Base-by-base conservation (phyloP, 2,113 vertebrate species). In the Bubalus kerabau region DNA sequence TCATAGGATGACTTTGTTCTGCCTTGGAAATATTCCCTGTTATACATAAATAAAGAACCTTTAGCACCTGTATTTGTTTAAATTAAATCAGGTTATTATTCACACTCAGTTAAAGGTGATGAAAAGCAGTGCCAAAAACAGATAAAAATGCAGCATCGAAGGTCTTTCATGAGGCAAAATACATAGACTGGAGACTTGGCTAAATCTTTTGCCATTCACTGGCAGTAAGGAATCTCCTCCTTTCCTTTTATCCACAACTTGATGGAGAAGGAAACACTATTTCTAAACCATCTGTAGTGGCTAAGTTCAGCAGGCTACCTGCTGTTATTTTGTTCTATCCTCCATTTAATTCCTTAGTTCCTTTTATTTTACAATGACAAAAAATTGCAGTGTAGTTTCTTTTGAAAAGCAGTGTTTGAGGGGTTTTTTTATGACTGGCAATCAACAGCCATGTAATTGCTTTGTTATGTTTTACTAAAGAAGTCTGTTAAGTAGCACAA, bases 381-480 rank as follows among this genome's bases (percentile, higher is more conserved):
- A 99, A 99, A 99, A 99, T 99, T 99, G 99, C 98, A 98, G 98
- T 99, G 98, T 99, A 98, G 98, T 99, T 99, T 99, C 99, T 99
- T 99, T 99, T 99, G 98, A 99, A 99, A 99, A 99, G 98, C 97
- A 97, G 98, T 99, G 98, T 99, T 99, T 99, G 98, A 99, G 98
- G 98, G 91, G 0, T 32, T 67, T 98, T 99, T 99, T 99, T 99
- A 99, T 99, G 98, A 98, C 98, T 98, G 98, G 98, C 98, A 98
- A 99, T 99, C 99, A 99, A 99, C 99, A 99, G 99, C 98, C 99
- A 98, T 98, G 99, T 99, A 99, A 99, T 99, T 99, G 99, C 99
- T 99, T 99, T 99, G 99, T 99, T 99, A 98, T 99, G 99, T 99
- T 99, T 99, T 99, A 99, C 99, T 99, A 99, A 99, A 99, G 99